Evolutionary conservation across 1,140 invertebrate species (phyloP), one percentile per base, ranked within the genome.

Genomic region (Triops cancriformis): DNA sequence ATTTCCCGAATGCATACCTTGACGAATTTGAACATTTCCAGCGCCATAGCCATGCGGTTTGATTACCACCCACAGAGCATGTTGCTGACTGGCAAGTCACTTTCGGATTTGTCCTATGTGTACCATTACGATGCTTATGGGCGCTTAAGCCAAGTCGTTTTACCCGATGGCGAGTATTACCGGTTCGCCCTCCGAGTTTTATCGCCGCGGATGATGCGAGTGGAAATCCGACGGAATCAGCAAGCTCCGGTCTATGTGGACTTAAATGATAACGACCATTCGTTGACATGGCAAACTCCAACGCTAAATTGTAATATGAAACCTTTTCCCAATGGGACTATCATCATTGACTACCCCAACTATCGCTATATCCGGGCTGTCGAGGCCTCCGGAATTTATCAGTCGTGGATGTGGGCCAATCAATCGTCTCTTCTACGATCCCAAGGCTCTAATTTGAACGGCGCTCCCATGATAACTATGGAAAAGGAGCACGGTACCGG

Each of bases 111-210:
- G 84, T 94, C 93, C 0, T 94, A 92, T 79, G 91, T 96, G 77
- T 97, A 96, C 82, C 91, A 92, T 82, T 97, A 97, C 81, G 93
- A 97, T 81, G 89, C 90, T 82, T 88, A 94, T 75, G 95, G 95
- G 7, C 88, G 95, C 37, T 90, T 96, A 7, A 91, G 90, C 0
- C 90, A 91, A 80, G 91, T 94, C 28, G 93, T 94, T 73, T 87
- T 96, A 81, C 94, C 95, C 26, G 96, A 94, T 79, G 95, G 95
- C 75, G 94, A 97, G 86, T 91, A 91, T 77, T 89, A 96, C 18
- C 89, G 91, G 77, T 88, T 97, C 72, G 88, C 85, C 41, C 93
- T 93, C 0, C 89, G 90, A 10, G 51, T 64, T 64, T 64, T 64
- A 64, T 64, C 51, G 51, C 51, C 51, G 18, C 51, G 51, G 51